These are phyloP conservation scores for Proctacanthus coquilletti DNA, from an alignment of 1,140 invertebrate genomes.

Conservation along the genomic window DNA sequence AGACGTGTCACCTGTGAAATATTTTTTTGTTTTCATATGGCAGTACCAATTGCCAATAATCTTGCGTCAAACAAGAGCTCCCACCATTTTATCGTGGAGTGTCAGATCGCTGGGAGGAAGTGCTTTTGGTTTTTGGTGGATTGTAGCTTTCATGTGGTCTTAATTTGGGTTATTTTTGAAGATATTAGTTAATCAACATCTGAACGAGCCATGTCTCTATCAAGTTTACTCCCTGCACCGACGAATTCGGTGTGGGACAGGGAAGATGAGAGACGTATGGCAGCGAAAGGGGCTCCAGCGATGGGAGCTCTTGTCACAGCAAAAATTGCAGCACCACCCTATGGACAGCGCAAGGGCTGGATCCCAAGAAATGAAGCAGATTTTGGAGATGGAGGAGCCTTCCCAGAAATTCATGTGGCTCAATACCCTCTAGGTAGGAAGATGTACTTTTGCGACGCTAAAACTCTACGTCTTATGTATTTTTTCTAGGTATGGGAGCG, in stretches of 20 bases:
- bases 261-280: conserved; percentile 65
- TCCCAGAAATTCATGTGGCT: conserved; percentile 93
- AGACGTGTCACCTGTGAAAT: no score
- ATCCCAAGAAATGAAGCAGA: conserved; percentile 76
- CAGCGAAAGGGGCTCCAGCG: conserved; percentile 39
- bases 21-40: no score
- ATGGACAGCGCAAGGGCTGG: conserved; percentile 92
- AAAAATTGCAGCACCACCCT: conserved; percentile 79
- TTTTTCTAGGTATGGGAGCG: conserved; percentile 59
- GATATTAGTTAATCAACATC: no score
- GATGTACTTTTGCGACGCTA: background rate
- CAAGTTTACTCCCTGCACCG: conserved; percentile 66
- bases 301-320: conserved; percentile 61
- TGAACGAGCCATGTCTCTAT: conserved; percentile 29
- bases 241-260: conserved; percentile 72
- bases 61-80: no score
- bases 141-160: no score
- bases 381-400: conserved; percentile 91
- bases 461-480: background rate
- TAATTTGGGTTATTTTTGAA: no score
- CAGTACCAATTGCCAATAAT: no score
- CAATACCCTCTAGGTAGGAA: conserved; percentile 85
- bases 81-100: no score
- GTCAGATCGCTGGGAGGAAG: no score
- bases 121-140: no score